phyloP scores from a whole-genome alignment of 2,888 invertebrate genomes.

The Ichneumoninae sp. region DNA sequence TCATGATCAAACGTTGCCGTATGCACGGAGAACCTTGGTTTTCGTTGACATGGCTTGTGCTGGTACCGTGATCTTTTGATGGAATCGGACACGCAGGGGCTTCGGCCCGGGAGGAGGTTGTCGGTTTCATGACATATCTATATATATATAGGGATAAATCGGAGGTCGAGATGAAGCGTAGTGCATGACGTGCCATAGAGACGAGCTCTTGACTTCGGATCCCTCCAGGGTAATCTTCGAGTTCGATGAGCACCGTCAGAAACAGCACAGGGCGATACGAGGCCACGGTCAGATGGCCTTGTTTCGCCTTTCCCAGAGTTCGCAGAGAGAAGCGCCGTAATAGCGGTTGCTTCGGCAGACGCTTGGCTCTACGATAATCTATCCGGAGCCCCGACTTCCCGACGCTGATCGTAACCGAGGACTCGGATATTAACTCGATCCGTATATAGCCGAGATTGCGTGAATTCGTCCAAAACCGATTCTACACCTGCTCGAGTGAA shows the following conservation, averaged over 20 bases:
- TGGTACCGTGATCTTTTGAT: not conserved
- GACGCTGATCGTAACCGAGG: not conserved
- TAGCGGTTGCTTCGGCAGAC: not conserved
- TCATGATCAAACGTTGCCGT: not conserved
- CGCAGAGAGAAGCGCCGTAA: slow-evolving; percentile 6
- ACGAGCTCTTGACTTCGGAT: not conserved
- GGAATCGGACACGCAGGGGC: not conserved
- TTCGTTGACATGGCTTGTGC: not conserved
- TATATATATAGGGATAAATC: not conserved
- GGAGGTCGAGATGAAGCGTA: not conserved
- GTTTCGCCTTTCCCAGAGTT: slow-evolving; percentile 4
- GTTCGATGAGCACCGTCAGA: not conserved
- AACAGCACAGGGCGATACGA: not conserved
- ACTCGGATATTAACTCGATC: not conserved
- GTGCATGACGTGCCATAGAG: not conserved
- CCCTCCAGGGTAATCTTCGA: not conserved
- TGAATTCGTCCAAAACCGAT: not conserved
- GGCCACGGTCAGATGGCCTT: slow-evolving; percentile 10
- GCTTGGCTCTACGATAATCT: not conserved
- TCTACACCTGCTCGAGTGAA: not conserved
- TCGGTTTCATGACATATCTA: too few relatives aligned
- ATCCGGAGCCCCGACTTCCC: not conserved
- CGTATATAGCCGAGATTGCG: not conserved
- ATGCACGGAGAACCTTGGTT: not conserved
- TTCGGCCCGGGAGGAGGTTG: not conserved